These are phyloP conservation scores for Bubalus kerabau DNA, from an alignment of 2,113 vertebrate species.

Conservation along the genomic window DNA sequence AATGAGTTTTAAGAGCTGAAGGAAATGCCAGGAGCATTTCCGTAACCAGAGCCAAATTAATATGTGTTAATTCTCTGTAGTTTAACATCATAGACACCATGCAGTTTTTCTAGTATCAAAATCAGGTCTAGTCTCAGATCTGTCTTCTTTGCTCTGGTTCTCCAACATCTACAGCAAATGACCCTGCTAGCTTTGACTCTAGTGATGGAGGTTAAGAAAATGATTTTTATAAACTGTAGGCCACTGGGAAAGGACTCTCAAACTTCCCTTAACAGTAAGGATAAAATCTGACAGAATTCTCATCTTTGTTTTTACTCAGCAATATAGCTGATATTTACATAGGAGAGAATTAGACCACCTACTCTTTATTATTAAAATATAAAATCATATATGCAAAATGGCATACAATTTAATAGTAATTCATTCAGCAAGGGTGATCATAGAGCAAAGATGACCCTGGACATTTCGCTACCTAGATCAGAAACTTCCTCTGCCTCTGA, in stretches of 20 bases:
- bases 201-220: background rate
- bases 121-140: background rate
- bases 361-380: background rate
- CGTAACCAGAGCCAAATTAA: slow-evolving; percentile 45
- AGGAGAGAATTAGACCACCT: background rate
- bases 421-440: background rate
- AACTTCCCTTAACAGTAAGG: background rate
- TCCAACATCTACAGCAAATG: background rate
- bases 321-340: background rate
- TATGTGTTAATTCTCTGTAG: slow-evolving; percentile 59
- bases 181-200: background rate
- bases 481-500: background rate
- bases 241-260: background rate
- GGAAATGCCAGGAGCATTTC: slow-evolving; percentile 54
- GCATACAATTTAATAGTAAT: background rate
- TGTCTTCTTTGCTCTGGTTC: background rate
- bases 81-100: background rate
- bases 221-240: background rate
- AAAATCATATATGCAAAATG: background rate
- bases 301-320: background rate
- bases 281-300: background rate
- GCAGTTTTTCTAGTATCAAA: background rate
- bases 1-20: slow-evolving; percentile 63
- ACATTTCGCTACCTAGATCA: background rate
- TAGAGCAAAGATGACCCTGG: background rate